Evolutionary conservation across 2,888 invertebrate species (phyloP), one percentile per base, ranked within the genome.

Genomic region (Mamestra brassicae): DNA sequence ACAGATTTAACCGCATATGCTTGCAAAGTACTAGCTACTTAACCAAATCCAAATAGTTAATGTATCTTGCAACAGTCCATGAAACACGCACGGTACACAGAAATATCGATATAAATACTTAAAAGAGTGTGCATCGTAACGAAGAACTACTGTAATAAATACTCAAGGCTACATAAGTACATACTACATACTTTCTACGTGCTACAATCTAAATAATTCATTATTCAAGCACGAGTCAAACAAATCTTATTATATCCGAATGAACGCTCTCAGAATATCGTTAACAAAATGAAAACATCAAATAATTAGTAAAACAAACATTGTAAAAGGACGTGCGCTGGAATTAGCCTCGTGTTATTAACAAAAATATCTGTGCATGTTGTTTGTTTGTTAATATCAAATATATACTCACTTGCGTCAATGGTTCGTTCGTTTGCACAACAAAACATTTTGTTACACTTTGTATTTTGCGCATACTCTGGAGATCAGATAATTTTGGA

Each of bases 361-460:
- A 76, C 82, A 55, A 76, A 83, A 83, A 83, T 83, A 82, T 76
- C 63, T 63, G 76, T 61, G 72, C 82, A 71, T 54, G 55, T 13
- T 74, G 70, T 71, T 76, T 76, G 80, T 82, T 83, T 80, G 77
- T 83, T 76, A n/a, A 69, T 74, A 84, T 80, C 69, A 80, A 52
- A 84, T 73, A 80, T 71, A 86, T 81, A 87, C 85, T 84, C 72
- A 87, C 87, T 77, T 71, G 81, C 89, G 89, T 89, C 89, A 89
- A 52, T 71, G 71, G 50, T 85, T 81, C 85, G 82, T 71, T 78
- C 79, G 83, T 84, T 74, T 71, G 83, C 54, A 80, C 84, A 88
- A 86, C 83, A 85, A 87, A 85, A 61, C 63, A 71, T 61, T 71
- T 70, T 76, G 76, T 84, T 85, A 74, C 45, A 84, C 82, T 74